phyloP scores from a whole-genome alignment of 92 coral and sea anemone genomes.

The Bergia sp. region DNA sequence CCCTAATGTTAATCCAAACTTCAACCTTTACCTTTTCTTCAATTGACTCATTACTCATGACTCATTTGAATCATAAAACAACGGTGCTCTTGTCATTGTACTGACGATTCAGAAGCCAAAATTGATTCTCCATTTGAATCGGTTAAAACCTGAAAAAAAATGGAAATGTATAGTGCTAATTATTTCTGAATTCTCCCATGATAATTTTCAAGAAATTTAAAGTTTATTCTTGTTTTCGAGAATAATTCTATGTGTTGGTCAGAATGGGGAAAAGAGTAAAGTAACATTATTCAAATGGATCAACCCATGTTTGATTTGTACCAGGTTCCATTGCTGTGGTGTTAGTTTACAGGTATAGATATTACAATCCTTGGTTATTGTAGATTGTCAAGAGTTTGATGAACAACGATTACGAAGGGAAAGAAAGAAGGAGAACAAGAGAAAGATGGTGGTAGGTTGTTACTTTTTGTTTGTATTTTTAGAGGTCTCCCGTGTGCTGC shows the following conservation, averaged over 20 bases:
- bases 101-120: no score
- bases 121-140: not conserved
- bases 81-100: no score
- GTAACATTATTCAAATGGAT: not conserved
- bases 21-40: no score
- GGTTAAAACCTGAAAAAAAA: not conserved
- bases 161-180: not conserved
- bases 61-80: no score
- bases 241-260: not conserved
- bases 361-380: not conserved
- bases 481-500: not conserved
- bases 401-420: constrained; percentile 91
- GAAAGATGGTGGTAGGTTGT: constrained; percentile 82
- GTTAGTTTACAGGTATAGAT: no score
- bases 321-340: not conserved
- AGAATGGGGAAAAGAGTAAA: not conserved
- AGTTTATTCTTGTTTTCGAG: not conserved
- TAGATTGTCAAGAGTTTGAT: constrained; percentile 95
- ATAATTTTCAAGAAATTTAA: not conserved
- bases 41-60: no score
- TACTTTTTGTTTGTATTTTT: not conserved
- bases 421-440: constrained; percentile 91
- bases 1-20: no score
- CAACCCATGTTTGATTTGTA: not conserved
- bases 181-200: not conserved